Evolutionary conservation across 2,888 invertebrate genomes (phyloP).

Genomic region (Phasia obesa): DNA sequence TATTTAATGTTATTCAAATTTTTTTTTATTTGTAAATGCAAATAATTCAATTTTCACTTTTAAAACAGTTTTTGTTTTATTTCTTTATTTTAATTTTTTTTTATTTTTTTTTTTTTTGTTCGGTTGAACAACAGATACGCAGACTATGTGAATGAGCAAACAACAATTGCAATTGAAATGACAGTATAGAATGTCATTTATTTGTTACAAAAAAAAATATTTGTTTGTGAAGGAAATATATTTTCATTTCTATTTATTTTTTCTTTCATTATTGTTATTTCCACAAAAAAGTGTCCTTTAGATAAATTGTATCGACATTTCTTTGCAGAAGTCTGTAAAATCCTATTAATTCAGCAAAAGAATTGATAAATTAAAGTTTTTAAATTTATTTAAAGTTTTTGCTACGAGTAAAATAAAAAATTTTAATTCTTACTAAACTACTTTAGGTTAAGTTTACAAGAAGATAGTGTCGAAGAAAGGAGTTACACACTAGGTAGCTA

Average conservation of each 20-base stretch:
- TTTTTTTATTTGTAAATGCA: slow-evolving; percentile 44
- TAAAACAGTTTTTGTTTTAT: slow-evolving; percentile 44
- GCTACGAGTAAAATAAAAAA: no score
- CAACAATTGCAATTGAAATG: slow-evolving; percentile 40
- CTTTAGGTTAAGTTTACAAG: no score
- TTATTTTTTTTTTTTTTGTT: not conserved
- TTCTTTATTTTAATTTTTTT: not conserved
- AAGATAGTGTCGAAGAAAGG: no score
- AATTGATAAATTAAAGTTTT: not conserved
- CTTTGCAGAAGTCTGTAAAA: not conserved
- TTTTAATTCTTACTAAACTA: no score
- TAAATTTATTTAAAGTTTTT: not conserved
- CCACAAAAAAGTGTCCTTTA: slow-evolving; percentile 16
- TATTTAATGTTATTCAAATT: slow-evolving; percentile 38
- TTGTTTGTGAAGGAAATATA: slow-evolving; percentile 59
- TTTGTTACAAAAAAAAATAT: slow-evolving; percentile 59
- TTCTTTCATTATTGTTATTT: not conserved
- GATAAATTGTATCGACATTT: slow-evolving; percentile 2
- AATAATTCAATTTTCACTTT: slow-evolving; percentile 67
- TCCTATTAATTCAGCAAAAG: slow-evolving; percentile 4
- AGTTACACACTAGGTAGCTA: no score
- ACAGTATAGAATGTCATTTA: slow-evolving; percentile 45
- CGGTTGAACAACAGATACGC: not conserved
- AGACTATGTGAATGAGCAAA: slow-evolving; percentile 23
- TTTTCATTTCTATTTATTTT: slow-evolving; percentile 21